These are phyloP conservation scores for Rhinichthys osculus DNA, from an alignment of 2,797 vertebrate genomes.

Conservation along the genomic window DNA sequence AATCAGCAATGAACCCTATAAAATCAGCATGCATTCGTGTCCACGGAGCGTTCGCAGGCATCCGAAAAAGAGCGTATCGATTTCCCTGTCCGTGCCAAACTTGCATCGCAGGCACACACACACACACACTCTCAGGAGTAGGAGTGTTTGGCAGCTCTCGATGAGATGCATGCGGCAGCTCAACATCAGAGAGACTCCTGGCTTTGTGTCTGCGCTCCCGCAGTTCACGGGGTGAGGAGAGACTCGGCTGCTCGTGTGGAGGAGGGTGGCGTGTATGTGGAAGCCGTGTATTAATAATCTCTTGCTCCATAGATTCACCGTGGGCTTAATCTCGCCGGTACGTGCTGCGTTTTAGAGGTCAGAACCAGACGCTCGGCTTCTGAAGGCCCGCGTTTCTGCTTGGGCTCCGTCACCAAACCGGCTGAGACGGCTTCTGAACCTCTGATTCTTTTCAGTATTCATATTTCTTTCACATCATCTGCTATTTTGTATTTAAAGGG, in stretches of 20 bases:
- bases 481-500: no score
- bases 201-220: neutral
- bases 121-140: neutral
- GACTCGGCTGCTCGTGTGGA: neutral
- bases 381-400: conserved; percentile 14
- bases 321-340: conserved; percentile 14
- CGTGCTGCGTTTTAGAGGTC: conserved; percentile 37
- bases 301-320: neutral
- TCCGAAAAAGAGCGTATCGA: conserved; percentile 66
- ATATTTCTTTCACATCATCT: no score
- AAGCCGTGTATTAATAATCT: neutral
- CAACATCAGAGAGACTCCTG: neutral
- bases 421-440: neutral
- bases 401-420: neutral
- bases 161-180: conserved; percentile 2
- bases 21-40: conserved; percentile 53
- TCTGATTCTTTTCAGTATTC: neutral
- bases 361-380: neutral
- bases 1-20: conserved; percentile 64
- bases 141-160: neutral
- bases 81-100: conserved; percentile 59
- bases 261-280: neutral
- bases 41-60: conserved; percentile 62
- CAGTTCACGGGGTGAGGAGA: neutral
- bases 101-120: conserved; percentile 43